Base-by-base conservation (phyloP, 2,113 vertebrate species). In the Eupsittula cactorum region DNA sequence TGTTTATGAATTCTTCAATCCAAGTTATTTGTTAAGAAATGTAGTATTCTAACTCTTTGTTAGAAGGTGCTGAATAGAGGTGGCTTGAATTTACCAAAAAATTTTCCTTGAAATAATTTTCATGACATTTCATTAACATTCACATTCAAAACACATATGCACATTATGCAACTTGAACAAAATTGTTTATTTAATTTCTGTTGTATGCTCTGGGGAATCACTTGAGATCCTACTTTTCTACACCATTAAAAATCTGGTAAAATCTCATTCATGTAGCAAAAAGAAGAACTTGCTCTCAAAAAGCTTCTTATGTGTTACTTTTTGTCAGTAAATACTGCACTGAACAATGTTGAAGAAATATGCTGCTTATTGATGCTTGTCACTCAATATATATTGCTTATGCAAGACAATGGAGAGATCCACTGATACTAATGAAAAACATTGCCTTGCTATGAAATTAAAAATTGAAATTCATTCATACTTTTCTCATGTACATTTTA, bases 391-490 rank as follows among this genome's bases (percentile, higher is more conserved):
- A 62, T 85, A 64, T 76, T 86, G 15, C 47, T 87, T 89, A 27
- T 37, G 52, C 24, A 50, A 82, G n/a, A 49, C 4, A 69, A 42
- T 60, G 53, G 83, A 93, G 76, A 91, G 57, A 92, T 95, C 93
- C 88, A 91, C 49, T 46, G 28, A 79, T 73, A 81, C 52, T 70
- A 73, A 57, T 11, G 27, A 90, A 52, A 92, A 60, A 69, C 13
- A 23, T 27, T 88, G 71, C n/a, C 20, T 92, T 92, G 33, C n/a
- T 92, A 90, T 91, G 74, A 90, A 88, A 82, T 85, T 7, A 69
- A 46, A 59, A 68, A 11, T 91, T 82, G 39, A 49, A 55, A 71
- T n/a, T 46, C 65, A 57, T 16, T 86, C 9, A 90, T 86, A 67
- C 28, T 55, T 62, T 33, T 71, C n/a, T 79, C 13, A 17, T 55